phyloP scores from a whole-genome alignment of 2,113 vertebrate species.

The Neodontobutis hainanensis region DNA sequence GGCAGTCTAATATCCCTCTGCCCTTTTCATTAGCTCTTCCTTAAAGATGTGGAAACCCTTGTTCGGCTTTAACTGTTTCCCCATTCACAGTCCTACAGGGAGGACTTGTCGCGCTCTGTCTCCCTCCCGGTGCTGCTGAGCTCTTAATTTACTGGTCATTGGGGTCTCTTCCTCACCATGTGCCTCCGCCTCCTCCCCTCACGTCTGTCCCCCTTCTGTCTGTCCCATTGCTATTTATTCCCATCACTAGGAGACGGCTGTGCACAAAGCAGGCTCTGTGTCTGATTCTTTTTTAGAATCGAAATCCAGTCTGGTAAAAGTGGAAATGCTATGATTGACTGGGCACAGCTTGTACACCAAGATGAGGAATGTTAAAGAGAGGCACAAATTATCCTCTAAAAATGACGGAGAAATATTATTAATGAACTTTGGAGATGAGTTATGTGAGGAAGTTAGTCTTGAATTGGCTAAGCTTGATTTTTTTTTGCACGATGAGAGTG shows the following conservation, averaged over 20 bases:
- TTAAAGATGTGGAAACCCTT: slow-evolving; percentile 21
- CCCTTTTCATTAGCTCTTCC: slow-evolving; percentile 9
- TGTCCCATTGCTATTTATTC: slow-evolving; percentile 73
- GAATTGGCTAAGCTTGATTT: slow-evolving; percentile 8
- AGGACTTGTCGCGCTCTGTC: slow-evolving; percentile 12
- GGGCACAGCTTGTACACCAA: slow-evolving; percentile 57
- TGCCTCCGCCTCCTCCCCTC: slow-evolving; percentile 29
- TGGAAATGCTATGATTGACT: slow-evolving; percentile 75
- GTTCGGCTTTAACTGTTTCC: slow-evolving; percentile 47
- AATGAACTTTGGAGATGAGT: slow-evolving; percentile 62
- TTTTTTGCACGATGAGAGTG: slow-evolving; percentile 18
- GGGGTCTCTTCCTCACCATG: slow-evolving; percentile 60
- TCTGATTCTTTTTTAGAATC: slow-evolving; percentile 67
- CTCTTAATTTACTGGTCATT: slow-evolving; percentile 74
- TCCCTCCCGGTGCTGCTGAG: slow-evolving; percentile 43
- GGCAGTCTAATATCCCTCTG: neutral
- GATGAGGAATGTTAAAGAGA: slow-evolving; percentile 58
- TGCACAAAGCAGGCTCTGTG: slow-evolving; percentile 76
- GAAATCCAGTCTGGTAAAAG: slow-evolving; percentile 67
- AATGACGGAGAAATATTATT: slow-evolving; percentile 57
- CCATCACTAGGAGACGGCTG: slow-evolving; percentile 68
- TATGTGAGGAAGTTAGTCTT: slow-evolving; percentile 32
- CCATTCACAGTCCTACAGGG: slow-evolving; percentile 30
- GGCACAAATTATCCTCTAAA: slow-evolving; percentile 59
- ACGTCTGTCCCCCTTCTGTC: slow-evolving; percentile 42